Evolutionary conservation across 1,140 invertebrate genomes (phyloP), one percentile per base, ranked within the genome.

Genomic region (Stegodyphus mimosarum): DNA sequence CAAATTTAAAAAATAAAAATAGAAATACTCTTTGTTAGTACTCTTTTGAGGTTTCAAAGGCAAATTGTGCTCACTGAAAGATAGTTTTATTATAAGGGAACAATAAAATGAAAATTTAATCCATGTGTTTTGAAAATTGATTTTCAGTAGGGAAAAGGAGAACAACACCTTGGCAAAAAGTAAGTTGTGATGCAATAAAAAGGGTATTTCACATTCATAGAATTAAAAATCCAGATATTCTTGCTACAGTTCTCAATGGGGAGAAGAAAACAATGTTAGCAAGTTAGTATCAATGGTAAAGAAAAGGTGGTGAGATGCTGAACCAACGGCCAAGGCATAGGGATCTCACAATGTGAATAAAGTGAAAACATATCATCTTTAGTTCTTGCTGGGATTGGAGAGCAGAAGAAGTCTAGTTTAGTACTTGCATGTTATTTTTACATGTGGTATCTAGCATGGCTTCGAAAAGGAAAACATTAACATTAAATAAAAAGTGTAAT

Each of bases 21-120:
- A 60, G 55, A 60, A 60, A 60, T 60, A 60, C 9, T 60, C 55
- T 60, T 60, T 60, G 55, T 60, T 60, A 60, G 55, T 60, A 60
- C 1, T 60, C 55, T 1, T 60, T 60, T 60, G 5, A 60, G 15
- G 33, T 33, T 33, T 33, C 33, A 33, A 33, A 33, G 33, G 33
- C 33, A 33, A 33, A 3, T 33, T 33, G 33, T 33, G 33, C 33
- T 33, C 33, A 33, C 1, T 33, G 55, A 60, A 60, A 1, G 55
- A 60, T 9, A 60, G 55, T 60, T 60, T 60, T 60, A 5, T 60
- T 9, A 60, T 9, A 60, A 60, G 55, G 55, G 55, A 10, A 60
- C 55, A 60, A 60, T 10, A 5, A 60, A 10, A 60, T 60, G 1
- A 15, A 60, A 60, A 60, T 1, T 60, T 60, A 10, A 10, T 60